A percentile compares a stretch with the other conserved stretches of the same genome.
These are phyloP conservation scores for Amphiprion ocellaris DNA, from an alignment of 2,113 vertebrate genomes.

Conservation along the genomic window DNA sequence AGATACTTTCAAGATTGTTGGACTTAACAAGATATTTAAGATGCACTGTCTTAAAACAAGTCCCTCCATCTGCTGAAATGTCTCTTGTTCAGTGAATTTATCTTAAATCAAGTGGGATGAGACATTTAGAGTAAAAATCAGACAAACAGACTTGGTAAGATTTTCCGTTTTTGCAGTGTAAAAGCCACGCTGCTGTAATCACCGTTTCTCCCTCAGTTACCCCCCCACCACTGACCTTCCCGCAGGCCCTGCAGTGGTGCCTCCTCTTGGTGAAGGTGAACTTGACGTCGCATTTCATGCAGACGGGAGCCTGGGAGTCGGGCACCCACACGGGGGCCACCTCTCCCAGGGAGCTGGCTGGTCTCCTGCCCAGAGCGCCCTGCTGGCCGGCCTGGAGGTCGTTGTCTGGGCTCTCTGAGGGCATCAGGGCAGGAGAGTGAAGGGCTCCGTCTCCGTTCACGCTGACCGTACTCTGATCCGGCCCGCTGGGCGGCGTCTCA, in stretches of 20 bases:
- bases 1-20: too few species aligned
- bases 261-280: conserved; percentile 99
- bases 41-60: too few species aligned
- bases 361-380: conserved; percentile 87
- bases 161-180: too few species aligned
- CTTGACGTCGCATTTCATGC: conserved; percentile 97
- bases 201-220: not conserved
- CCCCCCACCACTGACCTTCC: conserved; percentile 89
- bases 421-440: conserved; percentile 77
- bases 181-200: not conserved
- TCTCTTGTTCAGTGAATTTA: too few species aligned
- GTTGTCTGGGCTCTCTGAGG: conserved; percentile 94
- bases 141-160: too few species aligned
- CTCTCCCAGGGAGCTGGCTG: conserved; percentile 91
- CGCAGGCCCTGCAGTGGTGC: conserved; percentile 98
- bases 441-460: conserved; percentile 84
- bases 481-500: conserved; percentile 29
- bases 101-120: too few species aligned
- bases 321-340: conserved; percentile 98
- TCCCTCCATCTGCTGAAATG: too few species aligned
- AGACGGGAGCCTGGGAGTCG: conserved; percentile 97
- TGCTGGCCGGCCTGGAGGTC: conserved; percentile 94
- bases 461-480: conserved; percentile 74
- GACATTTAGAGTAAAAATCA: too few species aligned
- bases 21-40: too few species aligned